Evolutionary conservation across 2,888 invertebrate genomes (phyloP), one percentile per base, ranked within the genome.

Genomic region (Diabrotica balteata): DNA sequence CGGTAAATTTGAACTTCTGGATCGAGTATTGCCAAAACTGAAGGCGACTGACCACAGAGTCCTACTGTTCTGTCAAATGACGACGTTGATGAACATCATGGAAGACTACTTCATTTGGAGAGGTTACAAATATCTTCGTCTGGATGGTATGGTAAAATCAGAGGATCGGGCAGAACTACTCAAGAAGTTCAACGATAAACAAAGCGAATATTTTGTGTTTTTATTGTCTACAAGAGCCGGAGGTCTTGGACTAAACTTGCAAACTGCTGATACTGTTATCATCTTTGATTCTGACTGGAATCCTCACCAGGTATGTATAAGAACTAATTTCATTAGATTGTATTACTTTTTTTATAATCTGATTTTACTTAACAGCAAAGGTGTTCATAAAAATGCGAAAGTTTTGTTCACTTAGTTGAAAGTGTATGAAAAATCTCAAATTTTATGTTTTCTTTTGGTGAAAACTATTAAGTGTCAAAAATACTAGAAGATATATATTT

Each of bases 261-360:
- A 99, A 85, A 94, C 96, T 65, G 99, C 99, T 4, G 99, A 99
- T 83, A 99, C 99, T 9, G 99, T 99, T 72, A 89, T 99, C 76
- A 98, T 99, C 75, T 99, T 98, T 83, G 99, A 99, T 86, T 98
- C 98, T 0, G 99, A 99, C 86, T 99, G 99, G 99, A 99, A 99
- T 88, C 99, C 99, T 6, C 98, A 99, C 87, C 98, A 98, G 89
- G 93, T 92, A 80, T 67, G 60, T 43, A 7, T 8, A 4, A n/a
- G 22, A 53, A 2, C 46, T 8, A 17, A 51, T 59, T 32, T 32
- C 32, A 32, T 4, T 32, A 32, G 17, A 1, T 17, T 17, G 1
- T 17, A 17, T 17, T 1, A 2, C 17, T 17, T 17, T 17, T 17
- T 17, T 17, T 17, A 17, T 17, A 17, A 17, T 17, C 17, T 17